These are phyloP conservation scores for Falco columbarius DNA, from an alignment of 2,797 vertebrate genomes.

Conservation along the genomic window DNA sequence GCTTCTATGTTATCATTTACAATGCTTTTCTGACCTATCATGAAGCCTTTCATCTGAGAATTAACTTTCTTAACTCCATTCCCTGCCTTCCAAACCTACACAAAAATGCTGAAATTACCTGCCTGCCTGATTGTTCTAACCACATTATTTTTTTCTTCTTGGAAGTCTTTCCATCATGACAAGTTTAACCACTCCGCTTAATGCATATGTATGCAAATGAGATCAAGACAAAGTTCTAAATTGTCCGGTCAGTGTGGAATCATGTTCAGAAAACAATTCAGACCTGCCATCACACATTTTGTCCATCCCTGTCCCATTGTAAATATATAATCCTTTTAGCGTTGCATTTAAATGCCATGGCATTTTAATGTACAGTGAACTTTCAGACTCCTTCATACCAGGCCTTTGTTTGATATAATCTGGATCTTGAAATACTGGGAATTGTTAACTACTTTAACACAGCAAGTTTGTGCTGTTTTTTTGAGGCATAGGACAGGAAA, in stretches of 20 bases:
- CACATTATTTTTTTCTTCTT: neutral
- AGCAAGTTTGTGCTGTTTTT: neutral
- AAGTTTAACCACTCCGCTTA: neutral
- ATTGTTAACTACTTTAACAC: neutral
- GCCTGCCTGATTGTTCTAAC: neutral
- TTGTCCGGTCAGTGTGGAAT: neutral
- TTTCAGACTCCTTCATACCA: neutral
- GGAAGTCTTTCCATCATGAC: neutral
- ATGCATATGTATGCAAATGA: neutral
- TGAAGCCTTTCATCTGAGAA: neutral
- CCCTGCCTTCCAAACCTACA: neutral
- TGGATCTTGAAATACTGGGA: neutral
- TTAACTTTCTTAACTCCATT: neutral
- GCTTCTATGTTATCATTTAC: neutral
- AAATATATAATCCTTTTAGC: neutral
- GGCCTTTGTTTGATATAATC: neutral
- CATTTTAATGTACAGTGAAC: neutral
- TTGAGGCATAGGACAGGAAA: neutral
- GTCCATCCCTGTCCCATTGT: neutral
- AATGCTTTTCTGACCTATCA: neutral
- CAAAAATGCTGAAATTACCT: neutral
- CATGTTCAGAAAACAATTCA: neutral
- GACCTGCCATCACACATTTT: neutral
- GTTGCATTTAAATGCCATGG: neutral
- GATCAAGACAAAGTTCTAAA: neutral